Base-by-base conservation (phyloP, 2,888 invertebrate genomes). In the Strigamia crassipes region DNA sequence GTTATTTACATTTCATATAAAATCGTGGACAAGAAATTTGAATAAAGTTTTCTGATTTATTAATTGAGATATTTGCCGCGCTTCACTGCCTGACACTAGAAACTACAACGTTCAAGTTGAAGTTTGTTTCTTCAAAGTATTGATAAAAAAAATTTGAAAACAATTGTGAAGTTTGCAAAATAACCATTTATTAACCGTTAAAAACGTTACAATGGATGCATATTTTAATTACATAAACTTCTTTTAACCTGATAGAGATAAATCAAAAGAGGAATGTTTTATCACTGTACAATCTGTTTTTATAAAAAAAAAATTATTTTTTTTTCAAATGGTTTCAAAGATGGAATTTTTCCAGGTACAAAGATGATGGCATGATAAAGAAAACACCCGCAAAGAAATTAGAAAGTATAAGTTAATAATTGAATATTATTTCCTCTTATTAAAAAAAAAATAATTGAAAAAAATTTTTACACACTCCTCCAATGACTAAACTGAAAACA, bases 91-190 rank as follows among this genome's bases (percentile, higher is more conserved):
- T 10, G 38, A 10, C 38, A 10, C 38, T 38, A 1, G 38, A 0
- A 5, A 6, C 1, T 9, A n/a, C n/a, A n/a, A n/a, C n/a, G n/a
- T n/a, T n/a, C n/a, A n/a, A n/a, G n/a, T n/a, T n/a, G n/a, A n/a
- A n/a, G 1, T 27, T 27, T 27, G 1, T 27, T 27, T 27, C 27
- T 27, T 27, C 3, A 3, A 10, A 38, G 38, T 38, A 9, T 6
- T 38, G 38, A 6, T 38, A 9, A 73, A 73, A 73, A 8, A 13
- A 31, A 13, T 73, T 27, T 73, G 73, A 12, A 15, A 10, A n/a
- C n/a, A 46, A 10, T 41, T 80, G 23, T 80, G 51, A 73, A 73
- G 66, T 23, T 81, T 61, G 81, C 81, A 81, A 81, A 81, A 81
- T 81, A 81, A 81, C 81, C 73, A 73, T 73, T 73, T 73, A 73